These are phyloP conservation scores for Corticium candelabrum DNA, from an alignment of 37 sponge, comb jelly and placozoan species.

Conservation along the genomic window DNA sequence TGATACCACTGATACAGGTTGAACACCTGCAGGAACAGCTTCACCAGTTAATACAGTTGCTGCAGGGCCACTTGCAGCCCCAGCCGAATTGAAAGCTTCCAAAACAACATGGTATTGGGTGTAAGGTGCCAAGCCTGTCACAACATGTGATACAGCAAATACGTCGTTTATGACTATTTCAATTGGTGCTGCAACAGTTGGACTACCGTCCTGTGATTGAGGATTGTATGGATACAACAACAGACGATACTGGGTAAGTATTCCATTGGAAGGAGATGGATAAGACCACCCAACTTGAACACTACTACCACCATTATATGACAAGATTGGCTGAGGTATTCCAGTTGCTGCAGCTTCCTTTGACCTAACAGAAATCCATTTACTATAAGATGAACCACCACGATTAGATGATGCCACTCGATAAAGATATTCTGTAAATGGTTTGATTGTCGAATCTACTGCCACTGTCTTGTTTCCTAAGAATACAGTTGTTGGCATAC, in stretches of 20 bases:
- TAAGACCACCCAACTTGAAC: background rate
- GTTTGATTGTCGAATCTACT: background rate
- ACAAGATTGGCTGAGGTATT: background rate
- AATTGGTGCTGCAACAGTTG: background rate
- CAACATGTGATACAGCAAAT: background rate
- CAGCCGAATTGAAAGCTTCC: constrained; percentile 71
- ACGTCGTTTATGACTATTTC: background rate
- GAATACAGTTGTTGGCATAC: background rate
- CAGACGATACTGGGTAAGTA: background rate
- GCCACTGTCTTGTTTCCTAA: background rate
- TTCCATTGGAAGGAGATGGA: background rate
- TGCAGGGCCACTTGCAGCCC: constrained; percentile 39
- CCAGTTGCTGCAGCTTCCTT: background rate
- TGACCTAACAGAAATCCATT: background rate
- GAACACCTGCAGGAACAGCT: constrained; percentile 39
- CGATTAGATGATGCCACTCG: background rate
- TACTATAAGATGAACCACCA: background rate
- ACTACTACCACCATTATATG: background rate
- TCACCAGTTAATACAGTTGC: constrained; percentile 52
- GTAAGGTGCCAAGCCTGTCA: constrained; percentile 44
- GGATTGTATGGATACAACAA: background rate
- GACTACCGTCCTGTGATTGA: background rate
- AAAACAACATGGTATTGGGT: constrained; percentile 59
- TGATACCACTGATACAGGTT: constrained; percentile 26
- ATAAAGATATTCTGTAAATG: constrained; percentile 1